Percentiles rank a stretch among this genome's conserved stretches.
phyloP scores from a whole-genome alignment of 2,888 invertebrate genomes.

The Sinelater perroti region DNA sequence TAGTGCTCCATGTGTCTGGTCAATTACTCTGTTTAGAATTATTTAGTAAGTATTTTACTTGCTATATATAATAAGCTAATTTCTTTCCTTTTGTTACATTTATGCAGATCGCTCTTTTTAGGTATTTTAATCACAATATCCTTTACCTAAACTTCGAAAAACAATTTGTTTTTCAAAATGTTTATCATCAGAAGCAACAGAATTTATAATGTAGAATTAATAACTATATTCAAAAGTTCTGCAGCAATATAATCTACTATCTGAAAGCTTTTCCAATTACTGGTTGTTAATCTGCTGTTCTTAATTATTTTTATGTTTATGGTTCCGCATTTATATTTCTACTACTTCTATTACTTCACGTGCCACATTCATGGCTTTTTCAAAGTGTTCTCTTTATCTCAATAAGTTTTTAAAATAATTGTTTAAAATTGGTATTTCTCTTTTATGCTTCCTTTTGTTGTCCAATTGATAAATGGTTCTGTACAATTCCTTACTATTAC shows the following conservation, averaged over 20 bases:
- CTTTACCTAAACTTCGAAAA: not conserved
- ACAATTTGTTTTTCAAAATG: not conserved
- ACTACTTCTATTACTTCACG: conserved; percentile 2
- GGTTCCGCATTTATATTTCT: conserved; percentile 4
- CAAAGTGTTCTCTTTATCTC: conserved; percentile 1
- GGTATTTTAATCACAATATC: too few species aligned
- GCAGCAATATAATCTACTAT: not conserved
- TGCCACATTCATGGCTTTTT: not conserved
- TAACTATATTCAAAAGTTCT: not conserved
- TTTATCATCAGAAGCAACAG: not conserved
- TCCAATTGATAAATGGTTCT: too few species aligned
- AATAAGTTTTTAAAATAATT: too few species aligned
- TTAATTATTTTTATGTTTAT: not conserved
- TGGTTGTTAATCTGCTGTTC: not conserved
- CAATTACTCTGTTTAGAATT: conserved; percentile 1
- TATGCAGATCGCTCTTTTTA: too few species aligned
- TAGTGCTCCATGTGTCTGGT: not conserved
- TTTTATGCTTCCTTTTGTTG: too few species aligned
- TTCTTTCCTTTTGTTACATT: too few species aligned
- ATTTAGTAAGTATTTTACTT: not conserved
- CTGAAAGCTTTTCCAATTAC: not conserved
- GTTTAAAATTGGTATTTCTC: too few species aligned
- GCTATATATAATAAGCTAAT: conserved; percentile 1
- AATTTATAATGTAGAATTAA: too few species aligned
- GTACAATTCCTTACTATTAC: too few species aligned